phyloP scores from a whole-genome alignment of 2,113 vertebrate species.

The Apodemus sylvaticus region DNA sequence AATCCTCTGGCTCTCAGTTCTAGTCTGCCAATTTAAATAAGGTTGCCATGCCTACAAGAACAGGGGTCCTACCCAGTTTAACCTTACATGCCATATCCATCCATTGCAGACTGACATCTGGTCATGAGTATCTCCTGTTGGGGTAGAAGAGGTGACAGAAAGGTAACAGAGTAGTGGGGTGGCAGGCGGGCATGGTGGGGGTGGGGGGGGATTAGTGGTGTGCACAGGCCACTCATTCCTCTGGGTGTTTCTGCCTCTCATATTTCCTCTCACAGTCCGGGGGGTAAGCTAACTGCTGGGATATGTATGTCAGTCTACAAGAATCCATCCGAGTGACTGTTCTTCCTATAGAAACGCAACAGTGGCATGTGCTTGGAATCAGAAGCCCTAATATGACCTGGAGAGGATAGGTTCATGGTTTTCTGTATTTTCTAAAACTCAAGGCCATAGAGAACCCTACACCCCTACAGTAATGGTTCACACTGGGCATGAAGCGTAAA shows the following conservation, averaged over 20 bases:
- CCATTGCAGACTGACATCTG: background rate
- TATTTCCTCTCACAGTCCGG: background rate
- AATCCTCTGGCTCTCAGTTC: background rate
- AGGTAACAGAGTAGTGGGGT: background rate
- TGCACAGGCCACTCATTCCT: background rate
- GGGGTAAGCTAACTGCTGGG: background rate
- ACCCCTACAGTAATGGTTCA: background rate
- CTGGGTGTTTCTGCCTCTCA: background rate
- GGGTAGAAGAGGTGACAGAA: background rate
- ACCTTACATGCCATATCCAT: background rate
- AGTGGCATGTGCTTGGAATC: background rate
- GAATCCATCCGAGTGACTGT: background rate
- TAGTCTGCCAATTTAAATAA: background rate
- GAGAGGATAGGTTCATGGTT: background rate
- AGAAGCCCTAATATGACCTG: background rate
- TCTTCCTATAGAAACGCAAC: slow-evolving; percentile 8
- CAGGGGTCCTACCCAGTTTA: background rate
- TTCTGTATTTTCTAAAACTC: background rate
- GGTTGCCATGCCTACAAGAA: background rate
- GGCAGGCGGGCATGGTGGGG: background rate
- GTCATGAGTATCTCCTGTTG: background rate
- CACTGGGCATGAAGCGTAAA: background rate
- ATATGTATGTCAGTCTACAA: background rate
- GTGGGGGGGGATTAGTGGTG: rapidly evolving
- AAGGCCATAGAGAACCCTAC: background rate